Percentiles rank a stretch among this genome's conserved stretches.
Evolutionary conservation across 2,113 vertebrate genomes (phyloP).

Genomic region (Nothoprocta perdicaria): DNA sequence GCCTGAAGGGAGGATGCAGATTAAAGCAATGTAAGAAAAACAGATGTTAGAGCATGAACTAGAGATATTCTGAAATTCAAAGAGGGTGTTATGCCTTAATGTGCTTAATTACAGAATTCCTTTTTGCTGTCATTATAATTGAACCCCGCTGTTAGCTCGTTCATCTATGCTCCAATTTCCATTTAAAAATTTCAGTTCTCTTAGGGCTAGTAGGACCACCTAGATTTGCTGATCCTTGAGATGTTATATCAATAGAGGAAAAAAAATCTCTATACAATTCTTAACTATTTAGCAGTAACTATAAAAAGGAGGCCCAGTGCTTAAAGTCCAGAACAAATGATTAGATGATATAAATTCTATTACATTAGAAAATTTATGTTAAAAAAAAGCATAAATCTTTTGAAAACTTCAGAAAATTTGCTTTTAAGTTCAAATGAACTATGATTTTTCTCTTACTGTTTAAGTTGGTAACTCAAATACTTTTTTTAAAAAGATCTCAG

Average conservation of each 20-base stretch:
- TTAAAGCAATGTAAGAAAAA: constrained; percentile 64
- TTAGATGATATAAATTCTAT: constrained; percentile 43
- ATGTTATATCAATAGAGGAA: constrained; percentile 37
- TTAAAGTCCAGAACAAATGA: constrained; percentile 35
- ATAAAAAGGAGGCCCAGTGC: constrained; percentile 26
- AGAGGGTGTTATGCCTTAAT: constrained; percentile 67
- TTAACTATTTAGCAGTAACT: constrained; percentile 28
- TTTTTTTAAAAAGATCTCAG: constrained; percentile 36
- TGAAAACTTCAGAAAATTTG: constrained; percentile 47
- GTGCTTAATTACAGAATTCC: constrained; percentile 66
- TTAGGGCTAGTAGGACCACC: constrained; percentile 42
- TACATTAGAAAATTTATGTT: constrained; percentile 31
- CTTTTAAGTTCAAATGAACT: constrained; percentile 35
- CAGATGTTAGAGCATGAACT: constrained; percentile 54
- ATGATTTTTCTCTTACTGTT: constrained; percentile 37
- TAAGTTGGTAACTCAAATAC: constrained; percentile 42
- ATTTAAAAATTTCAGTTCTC: constrained; percentile 34
- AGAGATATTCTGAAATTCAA: constrained; percentile 68
- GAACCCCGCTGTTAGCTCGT: constrained; percentile 65
- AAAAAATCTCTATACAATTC: constrained; percentile 37
- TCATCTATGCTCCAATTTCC: constrained; percentile 57
- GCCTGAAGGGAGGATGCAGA: constrained; percentile 63
- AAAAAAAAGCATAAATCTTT: constrained; percentile 22
- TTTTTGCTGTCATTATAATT: constrained; percentile 68
- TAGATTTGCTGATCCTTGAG: constrained; percentile 33